These are phyloP conservation scores for Ammodytes marinus DNA, from an alignment of 2,113 vertebrate genomes.

Conservation along the genomic window DNA sequence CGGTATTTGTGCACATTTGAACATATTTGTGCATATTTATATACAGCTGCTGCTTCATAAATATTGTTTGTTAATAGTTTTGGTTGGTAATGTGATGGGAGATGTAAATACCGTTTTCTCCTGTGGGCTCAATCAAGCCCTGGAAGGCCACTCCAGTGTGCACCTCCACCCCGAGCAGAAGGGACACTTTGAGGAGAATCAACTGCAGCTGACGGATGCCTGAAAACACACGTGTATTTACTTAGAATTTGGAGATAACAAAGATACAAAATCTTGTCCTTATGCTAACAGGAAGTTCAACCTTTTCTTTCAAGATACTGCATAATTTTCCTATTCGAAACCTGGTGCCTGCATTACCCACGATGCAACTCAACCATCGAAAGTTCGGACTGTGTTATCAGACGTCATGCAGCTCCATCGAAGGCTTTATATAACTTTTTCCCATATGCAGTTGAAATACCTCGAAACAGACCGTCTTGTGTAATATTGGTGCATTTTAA, in stretches of 20 bases:
- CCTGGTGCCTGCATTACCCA: too few relatives aligned
- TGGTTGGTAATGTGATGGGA: neutral
- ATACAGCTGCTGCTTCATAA: neutral
- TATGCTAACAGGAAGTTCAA: neutral
- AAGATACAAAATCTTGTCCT: neutral
- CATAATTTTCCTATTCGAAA: too few relatives aligned
- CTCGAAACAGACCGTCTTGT: too few relatives aligned
- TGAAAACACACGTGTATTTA: slow-evolving; percentile 65
- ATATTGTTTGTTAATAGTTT: neutral
- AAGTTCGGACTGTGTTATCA: too few relatives aligned
- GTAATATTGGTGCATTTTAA: too few relatives aligned
- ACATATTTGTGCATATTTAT: too few relatives aligned
- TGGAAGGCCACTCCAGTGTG: slow-evolving; percentile 89
- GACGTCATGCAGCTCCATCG: too few relatives aligned
- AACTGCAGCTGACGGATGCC: slow-evolving; percentile 97
- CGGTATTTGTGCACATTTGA: too few relatives aligned
- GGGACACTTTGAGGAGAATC: slow-evolving; percentile 91
- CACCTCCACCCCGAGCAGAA: slow-evolving; percentile 94
- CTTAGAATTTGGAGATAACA: neutral
- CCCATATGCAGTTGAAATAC: too few relatives aligned
- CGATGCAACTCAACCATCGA: too few relatives aligned
- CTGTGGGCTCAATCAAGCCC: slow-evolving; percentile 85
- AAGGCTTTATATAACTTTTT: too few relatives aligned
- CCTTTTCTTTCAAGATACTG: too few relatives aligned
- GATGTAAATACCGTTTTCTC: slow-evolving; percentile 71